Conservation (phyloP, 2,888 invertebrate species). For the Stenotaenia linearis region DNA sequence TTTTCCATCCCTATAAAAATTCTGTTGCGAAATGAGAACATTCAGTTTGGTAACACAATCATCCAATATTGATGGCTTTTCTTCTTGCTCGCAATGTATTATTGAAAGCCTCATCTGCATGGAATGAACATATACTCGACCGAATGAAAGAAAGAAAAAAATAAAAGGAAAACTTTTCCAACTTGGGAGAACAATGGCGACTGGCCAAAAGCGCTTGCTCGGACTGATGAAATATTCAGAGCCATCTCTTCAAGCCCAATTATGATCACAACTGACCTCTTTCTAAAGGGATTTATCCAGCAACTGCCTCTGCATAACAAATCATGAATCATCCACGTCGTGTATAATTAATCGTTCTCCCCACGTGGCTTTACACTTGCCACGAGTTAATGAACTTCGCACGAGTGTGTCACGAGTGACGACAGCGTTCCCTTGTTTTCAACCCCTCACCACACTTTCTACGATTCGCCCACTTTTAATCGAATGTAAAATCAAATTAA, state of each 20-base stretch:
- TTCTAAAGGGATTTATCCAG: not conserved
- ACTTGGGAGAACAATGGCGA: not conserved
- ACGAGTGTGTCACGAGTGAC: not conserved
- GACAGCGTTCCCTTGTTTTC: not conserved
- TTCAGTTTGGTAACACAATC: not conserved
- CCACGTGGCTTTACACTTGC: not conserved
- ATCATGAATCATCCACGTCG: not conserved
- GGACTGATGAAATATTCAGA: not conserved
- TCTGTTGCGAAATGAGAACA: not conserved
- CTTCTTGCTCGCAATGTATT: not conserved
- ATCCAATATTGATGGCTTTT: not conserved
- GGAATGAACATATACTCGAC: not conserved
- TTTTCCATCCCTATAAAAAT: not conserved
- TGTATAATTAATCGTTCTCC: not conserved
- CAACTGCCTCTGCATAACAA: not conserved
- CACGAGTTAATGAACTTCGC: not conserved
- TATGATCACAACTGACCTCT: not conserved
- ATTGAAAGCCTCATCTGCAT: not conserved
- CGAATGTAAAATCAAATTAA: not conserved
- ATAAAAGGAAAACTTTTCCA: conserved; percentile 6
- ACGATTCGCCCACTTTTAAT: not conserved
- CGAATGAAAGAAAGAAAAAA: not conserved
- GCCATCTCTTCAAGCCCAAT: not conserved
- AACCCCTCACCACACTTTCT: not conserved
- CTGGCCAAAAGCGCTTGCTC: not conserved